phyloP scores from a whole-genome alignment of 2,113 vertebrate genomes.

The Phainopepla nitens region DNA sequence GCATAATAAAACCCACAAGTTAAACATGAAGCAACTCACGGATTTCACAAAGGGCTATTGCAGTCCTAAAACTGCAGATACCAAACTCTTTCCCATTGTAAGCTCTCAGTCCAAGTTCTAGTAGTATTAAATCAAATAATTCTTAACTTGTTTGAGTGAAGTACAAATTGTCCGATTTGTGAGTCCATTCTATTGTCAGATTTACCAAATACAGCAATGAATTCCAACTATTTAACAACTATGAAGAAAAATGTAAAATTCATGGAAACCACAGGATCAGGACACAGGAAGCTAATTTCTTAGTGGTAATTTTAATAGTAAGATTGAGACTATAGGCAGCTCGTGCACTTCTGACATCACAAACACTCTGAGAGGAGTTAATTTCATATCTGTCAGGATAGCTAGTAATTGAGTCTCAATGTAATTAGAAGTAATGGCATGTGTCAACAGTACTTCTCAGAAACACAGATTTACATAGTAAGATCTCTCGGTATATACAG shows the following conservation, averaged over 20 bases:
- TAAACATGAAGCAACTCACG: background rate
- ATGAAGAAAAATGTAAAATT: background rate
- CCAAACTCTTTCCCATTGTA: background rate
- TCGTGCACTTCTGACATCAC: background rate
- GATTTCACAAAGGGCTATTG: background rate
- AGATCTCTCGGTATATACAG: background rate
- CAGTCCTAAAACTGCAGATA: background rate
- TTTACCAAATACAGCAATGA: background rate
- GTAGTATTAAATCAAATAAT: background rate
- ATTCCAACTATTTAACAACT: background rate
- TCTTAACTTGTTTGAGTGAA: background rate
- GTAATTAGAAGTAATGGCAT: constrained; percentile 14
- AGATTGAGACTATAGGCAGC: background rate
- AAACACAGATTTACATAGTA: background rate
- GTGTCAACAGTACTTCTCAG: background rate
- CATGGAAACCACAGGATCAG: background rate
- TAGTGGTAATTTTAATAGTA: background rate
- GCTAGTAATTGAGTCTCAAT: background rate
- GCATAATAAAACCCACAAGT: background rate
- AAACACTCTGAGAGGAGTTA: background rate
- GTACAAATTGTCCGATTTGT: background rate
- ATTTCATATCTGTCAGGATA: background rate
- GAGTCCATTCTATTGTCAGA: background rate
- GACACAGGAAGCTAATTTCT: background rate
- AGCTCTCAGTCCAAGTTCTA: background rate